Evolutionary conservation across 2,888 invertebrate genomes (phyloP).

Genomic region (Sarcophaga caerulescens): DNA sequence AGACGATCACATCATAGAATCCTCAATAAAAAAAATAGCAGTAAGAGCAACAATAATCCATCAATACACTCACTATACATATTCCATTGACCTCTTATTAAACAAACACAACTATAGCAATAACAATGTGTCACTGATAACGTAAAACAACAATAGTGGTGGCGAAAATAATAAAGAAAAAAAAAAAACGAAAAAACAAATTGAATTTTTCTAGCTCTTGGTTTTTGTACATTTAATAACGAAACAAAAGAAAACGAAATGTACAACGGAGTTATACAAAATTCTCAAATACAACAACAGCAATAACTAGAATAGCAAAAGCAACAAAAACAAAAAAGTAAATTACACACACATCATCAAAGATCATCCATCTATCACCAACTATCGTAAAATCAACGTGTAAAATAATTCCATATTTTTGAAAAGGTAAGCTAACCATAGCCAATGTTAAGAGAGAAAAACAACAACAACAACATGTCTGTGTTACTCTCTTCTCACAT

Average conservation of each 20-base stretch:
- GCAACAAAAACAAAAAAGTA: neutral
- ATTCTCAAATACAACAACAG: neutral
- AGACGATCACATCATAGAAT: neutral
- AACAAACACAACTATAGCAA: constrained; percentile 1
- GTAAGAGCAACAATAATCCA: neutral
- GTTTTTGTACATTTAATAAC: neutral
- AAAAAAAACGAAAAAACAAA: neutral
- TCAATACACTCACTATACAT: too few relatives aligned
- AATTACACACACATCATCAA: neutral
- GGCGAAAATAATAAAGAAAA: neutral
- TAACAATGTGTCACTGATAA: constrained; percentile 6
- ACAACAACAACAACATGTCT: neutral
- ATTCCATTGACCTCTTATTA: constrained; percentile 14
- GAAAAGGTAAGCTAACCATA: constrained; percentile 44
- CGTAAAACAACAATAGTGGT: neutral
- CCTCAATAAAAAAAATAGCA: neutral
- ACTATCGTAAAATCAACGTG: neutral
- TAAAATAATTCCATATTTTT: constrained; percentile 28
- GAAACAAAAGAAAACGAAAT: neutral
- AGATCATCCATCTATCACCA: constrained; percentile 23
- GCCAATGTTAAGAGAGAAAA: neutral
- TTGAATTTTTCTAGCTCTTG: constrained; percentile 32
- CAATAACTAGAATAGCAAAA: neutral
- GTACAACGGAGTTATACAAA: neutral
- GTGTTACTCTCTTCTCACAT: neutral